Conservation (phyloP, 2,888 invertebrate species). For the Cyclophora albipunctata region DNA sequence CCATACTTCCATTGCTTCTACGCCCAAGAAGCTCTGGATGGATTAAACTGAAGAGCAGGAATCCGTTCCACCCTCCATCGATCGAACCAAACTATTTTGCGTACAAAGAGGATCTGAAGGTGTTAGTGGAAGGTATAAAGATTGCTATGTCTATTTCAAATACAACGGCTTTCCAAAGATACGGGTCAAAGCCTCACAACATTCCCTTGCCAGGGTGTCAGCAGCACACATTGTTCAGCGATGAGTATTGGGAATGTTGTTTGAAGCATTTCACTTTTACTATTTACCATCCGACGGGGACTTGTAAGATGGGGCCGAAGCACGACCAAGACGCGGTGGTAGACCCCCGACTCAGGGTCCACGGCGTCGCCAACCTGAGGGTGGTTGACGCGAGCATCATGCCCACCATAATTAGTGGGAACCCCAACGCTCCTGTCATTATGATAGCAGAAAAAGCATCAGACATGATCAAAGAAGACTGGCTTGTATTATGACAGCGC, state of each 20-base stretch:
- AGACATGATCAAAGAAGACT: conserved; percentile 92
- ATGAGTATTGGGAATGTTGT: conserved; percentile 91
- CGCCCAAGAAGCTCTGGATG: conserved; percentile 92
- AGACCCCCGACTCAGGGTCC: conserved; percentile 83
- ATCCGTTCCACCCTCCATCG: conserved; percentile 88
- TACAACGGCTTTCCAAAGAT: conserved; percentile 85
- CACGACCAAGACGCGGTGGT: conserved; percentile 86
- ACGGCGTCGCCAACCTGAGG: conserved; percentile 84
- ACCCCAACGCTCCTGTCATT: conserved; percentile 91
- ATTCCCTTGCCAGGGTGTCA: conserved; percentile 90
- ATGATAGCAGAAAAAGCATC: conserved; percentile 94
- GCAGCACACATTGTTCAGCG: conserved; percentile 80
- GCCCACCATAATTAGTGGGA: conserved; percentile 92
- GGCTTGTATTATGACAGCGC: conserved; percentile 77
- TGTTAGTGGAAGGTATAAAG: conserved; percentile 88
- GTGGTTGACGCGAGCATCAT: conserved; percentile 91
- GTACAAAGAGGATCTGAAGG: conserved; percentile 85
- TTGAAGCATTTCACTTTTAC: conserved; percentile 87
- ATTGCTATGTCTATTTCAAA: conserved; percentile 87
- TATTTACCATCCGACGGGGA: conserved; percentile 90
- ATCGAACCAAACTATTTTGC: conserved; percentile 96
- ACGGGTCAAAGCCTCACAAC: conserved; percentile 85
- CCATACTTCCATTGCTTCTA: conserved; percentile 85
- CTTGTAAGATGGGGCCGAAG: conserved; percentile 90
- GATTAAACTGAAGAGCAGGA: conserved; percentile 85